phyloP scores from a whole-genome alignment of 2,113 vertebrate species.

The Elachura formosa region DNA sequence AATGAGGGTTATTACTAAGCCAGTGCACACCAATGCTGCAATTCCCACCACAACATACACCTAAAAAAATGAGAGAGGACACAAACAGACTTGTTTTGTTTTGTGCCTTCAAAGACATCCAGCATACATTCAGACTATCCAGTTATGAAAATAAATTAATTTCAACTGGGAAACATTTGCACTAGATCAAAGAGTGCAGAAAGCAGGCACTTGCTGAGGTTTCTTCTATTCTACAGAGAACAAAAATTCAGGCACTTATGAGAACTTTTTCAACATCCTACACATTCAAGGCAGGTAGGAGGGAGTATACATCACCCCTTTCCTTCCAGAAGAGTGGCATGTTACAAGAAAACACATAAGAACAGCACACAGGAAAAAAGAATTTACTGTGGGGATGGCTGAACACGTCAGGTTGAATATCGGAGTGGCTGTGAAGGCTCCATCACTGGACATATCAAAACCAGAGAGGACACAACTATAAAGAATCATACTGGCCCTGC shows the following conservation, averaged over 20 bases:
- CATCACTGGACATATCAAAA: neutral
- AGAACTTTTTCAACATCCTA: neutral
- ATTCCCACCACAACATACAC: constrained; percentile 96
- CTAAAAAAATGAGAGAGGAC: constrained; percentile 59
- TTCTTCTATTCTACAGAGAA: neutral
- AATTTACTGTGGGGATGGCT: neutral
- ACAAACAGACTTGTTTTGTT: neutral
- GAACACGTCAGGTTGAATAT: neutral
- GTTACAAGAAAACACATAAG: neutral
- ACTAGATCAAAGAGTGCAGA: neutral
- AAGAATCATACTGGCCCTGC: fast-evolving
- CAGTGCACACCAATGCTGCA: constrained; percentile 90
- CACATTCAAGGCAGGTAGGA: neutral
- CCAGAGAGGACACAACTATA: neutral
- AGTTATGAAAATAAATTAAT: neutral
- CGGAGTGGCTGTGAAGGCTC: neutral
- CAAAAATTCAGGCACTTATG: neutral
- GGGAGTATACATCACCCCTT: neutral
- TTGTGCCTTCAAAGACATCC: neutral
- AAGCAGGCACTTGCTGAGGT: neutral
- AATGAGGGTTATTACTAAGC: constrained; percentile 91
- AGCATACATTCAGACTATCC: neutral
- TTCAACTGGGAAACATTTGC: neutral
- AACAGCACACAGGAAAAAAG: neutral
- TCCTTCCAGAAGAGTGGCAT: neutral